Conservation (phyloP, 2,113 vertebrate genomes). For the Protobothrops mucrosquamatus region DNA sequence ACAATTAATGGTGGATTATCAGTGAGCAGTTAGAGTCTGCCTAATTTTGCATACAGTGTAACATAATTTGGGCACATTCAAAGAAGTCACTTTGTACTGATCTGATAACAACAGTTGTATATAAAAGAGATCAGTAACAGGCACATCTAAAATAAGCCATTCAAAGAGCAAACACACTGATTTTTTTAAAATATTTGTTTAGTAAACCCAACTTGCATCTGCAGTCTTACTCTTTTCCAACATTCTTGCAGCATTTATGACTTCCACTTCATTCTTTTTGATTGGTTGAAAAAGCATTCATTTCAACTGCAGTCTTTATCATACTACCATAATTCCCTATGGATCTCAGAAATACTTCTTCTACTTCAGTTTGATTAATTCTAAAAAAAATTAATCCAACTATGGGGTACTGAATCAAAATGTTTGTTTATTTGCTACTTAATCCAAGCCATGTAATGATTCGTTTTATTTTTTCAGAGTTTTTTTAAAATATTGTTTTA, state of each 20-base stretch:
- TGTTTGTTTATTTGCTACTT: not conserved
- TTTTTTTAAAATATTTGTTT: not conserved
- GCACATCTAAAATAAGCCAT: not conserved
- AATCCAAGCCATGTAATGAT: not conserved
- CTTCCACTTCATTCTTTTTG: not conserved
- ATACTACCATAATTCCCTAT: not conserved
- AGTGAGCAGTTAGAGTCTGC: not conserved
- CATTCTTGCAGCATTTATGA: not conserved
- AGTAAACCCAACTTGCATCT: not conserved
- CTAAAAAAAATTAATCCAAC: not conserved
- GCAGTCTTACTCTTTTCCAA: not conserved
- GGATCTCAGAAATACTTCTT: not conserved
- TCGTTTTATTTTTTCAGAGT: not conserved
- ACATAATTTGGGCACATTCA: not conserved
- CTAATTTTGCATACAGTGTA: not conserved
- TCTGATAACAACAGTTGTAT: not conserved
- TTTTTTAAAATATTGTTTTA: not conserved
- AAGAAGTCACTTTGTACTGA: not conserved
- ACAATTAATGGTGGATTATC: not conserved
- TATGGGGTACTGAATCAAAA: not conserved
- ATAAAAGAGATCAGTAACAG: not conserved
- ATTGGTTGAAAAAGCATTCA: not conserved
- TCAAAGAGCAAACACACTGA: not conserved
- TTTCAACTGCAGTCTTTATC: not conserved
- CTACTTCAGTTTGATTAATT: not conserved